Conservation (phyloP, 2,113 vertebrate species). For the Actenoides lindsayi region DNA sequence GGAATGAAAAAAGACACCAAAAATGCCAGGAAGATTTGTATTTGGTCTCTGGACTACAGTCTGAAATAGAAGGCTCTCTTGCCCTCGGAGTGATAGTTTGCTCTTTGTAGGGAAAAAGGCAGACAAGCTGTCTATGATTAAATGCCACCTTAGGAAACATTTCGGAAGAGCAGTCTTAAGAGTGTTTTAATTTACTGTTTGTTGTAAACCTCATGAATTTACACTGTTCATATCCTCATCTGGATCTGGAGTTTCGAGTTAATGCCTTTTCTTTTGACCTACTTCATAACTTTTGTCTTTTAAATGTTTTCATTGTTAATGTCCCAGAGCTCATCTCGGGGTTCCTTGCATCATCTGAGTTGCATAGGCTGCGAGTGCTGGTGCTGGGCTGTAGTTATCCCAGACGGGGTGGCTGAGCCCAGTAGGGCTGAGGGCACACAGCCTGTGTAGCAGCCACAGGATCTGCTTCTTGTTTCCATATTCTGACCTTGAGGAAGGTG, state of each 20-base stretch:
- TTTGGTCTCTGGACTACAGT: neutral
- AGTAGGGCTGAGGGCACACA: neutral
- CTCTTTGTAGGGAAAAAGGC: neutral
- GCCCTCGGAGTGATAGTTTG: neutral
- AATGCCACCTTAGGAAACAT: neutral
- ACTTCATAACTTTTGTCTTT: neutral
- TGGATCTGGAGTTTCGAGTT: neutral
- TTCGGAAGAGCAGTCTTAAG: neutral
- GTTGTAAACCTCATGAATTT: neutral
- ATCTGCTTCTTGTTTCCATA: neutral
- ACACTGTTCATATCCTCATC: neutral
- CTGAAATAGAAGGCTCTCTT: neutral
- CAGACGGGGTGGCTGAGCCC: neutral
- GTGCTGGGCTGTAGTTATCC: neutral
- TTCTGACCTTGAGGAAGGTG: neutral
- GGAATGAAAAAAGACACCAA: neutral
- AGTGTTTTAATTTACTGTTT: neutral
- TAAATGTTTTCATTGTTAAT: neutral
- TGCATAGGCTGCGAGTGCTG: rapidly evolving
- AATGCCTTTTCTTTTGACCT: neutral
- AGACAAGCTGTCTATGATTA: neutral
- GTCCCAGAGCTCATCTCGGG: rapidly evolving
- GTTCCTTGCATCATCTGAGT: neutral
- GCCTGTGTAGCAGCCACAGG: neutral
- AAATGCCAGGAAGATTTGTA: neutral